Base-by-base conservation (phyloP, 2,113 vertebrate genomes). In the Conger conger region DNA sequence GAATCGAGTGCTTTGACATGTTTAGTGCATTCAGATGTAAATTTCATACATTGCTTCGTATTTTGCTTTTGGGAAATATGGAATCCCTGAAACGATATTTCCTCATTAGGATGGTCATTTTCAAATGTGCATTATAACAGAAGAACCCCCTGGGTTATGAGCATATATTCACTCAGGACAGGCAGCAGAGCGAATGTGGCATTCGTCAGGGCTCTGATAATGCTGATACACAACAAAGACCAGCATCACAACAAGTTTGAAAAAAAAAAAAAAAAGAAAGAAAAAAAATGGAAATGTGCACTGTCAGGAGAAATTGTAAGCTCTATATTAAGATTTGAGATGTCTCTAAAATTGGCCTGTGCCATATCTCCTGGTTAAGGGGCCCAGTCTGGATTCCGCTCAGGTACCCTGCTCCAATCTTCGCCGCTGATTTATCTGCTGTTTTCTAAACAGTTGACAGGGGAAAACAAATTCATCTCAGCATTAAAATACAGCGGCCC, bases 371-470 rank as follows among this genome's bases (percentile, higher is more conserved):
- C 85, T 85, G 86, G 82, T 88, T 90, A 81, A 86, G 84, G 73
- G 35, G 38, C 86, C 84, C 86, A 86, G 89, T 92, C 88, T 86
- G 85, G 89, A 92, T 92, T 90, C 88, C 89, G 87, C 84, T 87
- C 87, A 86, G 87, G 87, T 88, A 86, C 80, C 53, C 63, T 36
- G 76, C 83, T 40, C 82, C 87, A 86, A 87, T 91, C 84, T 82
- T 90, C 88, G 68, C 76, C 78, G 81, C 87, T 89, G 92, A 93
- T 93, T 92, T 92, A 93, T 92, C 88, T 91, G 87, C 87, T 89
- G 89, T 91, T 92, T 93, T 91, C 89, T 90, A 88, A 90, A 90
- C 86, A 87, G 89, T 80, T 91, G 91, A 92, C 90, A 88, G 88
- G 86, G 81, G 81, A 85, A 91, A 91, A 89, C 87, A 89, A 90